Base-by-base conservation (phyloP, 2,888 invertebrate species). In the Meta bourneti region DNA sequence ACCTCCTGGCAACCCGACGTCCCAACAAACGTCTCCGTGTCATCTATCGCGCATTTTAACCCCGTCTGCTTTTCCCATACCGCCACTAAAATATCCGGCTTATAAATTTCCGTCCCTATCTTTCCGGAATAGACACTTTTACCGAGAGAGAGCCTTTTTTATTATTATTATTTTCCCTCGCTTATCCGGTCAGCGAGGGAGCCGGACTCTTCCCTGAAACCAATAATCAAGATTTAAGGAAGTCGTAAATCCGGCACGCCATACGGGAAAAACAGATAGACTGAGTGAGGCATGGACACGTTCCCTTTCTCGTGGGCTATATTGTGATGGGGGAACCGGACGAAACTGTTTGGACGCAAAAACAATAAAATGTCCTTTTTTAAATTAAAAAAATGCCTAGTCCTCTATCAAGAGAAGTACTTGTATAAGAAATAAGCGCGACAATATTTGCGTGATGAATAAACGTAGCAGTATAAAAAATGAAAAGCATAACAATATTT, bases 81-180 rank as follows among this genome's bases (percentile, higher is more conserved):
- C 81, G 75, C 61, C 77, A 85, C 90, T 90, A 90, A 90, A 90
- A 90, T 86, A 90, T 90, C 90, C 90, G 85, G 81, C 86, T 86
- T 90, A 90, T 90, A 86, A 90, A 86, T 90, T 90, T 90, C 85
- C 80, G 80, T 90, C 85, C 90, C 85, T 90, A 86, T 90, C 90
- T 90, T 80, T 74, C 86, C 86, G 90, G 52, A 83, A 89, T 89
- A 82, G 90, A 90, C 86, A 90, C 81, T 90, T 90, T 54, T 74
- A 16, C 61, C 16, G 34, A 49, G 49, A 75, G 54, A 61, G 9
- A 34, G 70, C 99, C 7, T 98, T 98, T 94, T 97, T 94, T 98
- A 98, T 0, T 98, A 98, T 94, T 98, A 97, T 94, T 97, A 97
- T 95, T 99, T 98, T 93, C 99, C 98, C 94, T 99, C 98, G 93